Evolutionary conservation across 2,888 invertebrate species (phyloP).

Genomic region (Lycia hirtaria): DNA sequence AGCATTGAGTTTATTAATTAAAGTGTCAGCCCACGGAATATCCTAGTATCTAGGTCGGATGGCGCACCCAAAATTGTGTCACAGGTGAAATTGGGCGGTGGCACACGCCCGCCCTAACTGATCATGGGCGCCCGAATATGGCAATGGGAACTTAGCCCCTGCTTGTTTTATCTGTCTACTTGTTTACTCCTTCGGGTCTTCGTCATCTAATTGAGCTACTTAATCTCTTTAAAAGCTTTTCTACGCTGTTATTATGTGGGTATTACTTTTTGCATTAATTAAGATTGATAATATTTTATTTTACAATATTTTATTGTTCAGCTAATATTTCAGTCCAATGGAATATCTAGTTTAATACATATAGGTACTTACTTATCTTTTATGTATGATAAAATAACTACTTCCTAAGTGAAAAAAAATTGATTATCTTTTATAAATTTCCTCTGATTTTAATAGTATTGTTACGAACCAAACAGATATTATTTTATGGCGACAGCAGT

Average conservation of each 20-base stretch:
- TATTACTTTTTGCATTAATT: background rate
- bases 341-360: background rate
- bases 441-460: too few species aligned
- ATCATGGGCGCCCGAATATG: conserved; percentile 11
- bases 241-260: background rate
- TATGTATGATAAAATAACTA: background rate
- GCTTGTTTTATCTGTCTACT: conserved; percentile 1
- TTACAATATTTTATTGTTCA: too few species aligned
- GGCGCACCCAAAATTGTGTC: conserved; percentile 57
- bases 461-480: too few species aligned
- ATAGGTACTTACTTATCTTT: background rate
- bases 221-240: background rate
- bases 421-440: too few species aligned
- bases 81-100: conserved; percentile 26
- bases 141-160: background rate
- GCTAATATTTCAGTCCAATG: background rate
- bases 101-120: conserved; percentile 14
- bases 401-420: too few species aligned
- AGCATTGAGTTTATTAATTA: conserved; percentile 55
- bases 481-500: too few species aligned
- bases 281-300: too few species aligned
- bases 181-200: background rate
- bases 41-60: conserved; percentile 69
- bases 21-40: conserved; percentile 52
- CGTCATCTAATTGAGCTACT: background rate